Evolutionary conservation across 1,140 invertebrate genomes (phyloP), one percentile per base, ranked within the genome.

Genomic region (Sminthurinus signatus): DNA sequence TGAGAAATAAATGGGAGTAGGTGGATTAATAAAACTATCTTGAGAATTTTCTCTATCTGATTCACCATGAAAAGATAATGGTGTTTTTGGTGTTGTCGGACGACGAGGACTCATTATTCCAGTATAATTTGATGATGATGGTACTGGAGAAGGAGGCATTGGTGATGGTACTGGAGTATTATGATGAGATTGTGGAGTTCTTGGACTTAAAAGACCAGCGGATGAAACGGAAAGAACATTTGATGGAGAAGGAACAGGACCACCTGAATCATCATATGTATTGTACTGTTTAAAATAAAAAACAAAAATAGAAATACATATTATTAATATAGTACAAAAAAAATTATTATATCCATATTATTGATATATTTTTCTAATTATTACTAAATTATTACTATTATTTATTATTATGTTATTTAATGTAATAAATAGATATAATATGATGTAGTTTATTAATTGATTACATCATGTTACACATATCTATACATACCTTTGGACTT

Each of bases 91-190:
- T 15, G 50, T 52, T 25, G 50, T 25, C 5, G 50, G 50, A 4
- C 50, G 19, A 27, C 50, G 54, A 31, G 54, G 54, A 36, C 54
- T 56, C 14, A 32, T 15, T n/a, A n/a, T n/a, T n/a, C n/a, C n/a
- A n/a, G n/a, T n/a, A n/a, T n/a, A n/a, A n/a, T n/a, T n/a, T n/a
- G n/a, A n/a, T n/a, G n/a, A n/a, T n/a, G n/a, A n/a, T n/a, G n/a
- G n/a, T n/a, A n/a, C n/a, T n/a, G n/a, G n/a, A 12, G 54, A 29
- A 36, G 3, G n/a, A 17, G 3, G 2, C 28, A 56, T 17, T 2
- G 28, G 5, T 19, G n/a, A 2, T 29, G 50, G 50, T 27, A 5
- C 8, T 14, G 50, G 28, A 25, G 50, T 4, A 14, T 8, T 5
- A 2, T 12, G 32, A 36, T 8, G 5, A 8, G 32, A 36, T 36